phyloP scores from a whole-genome alignment of 1,140 invertebrate species.

The Nasonia longicornis region DNA sequence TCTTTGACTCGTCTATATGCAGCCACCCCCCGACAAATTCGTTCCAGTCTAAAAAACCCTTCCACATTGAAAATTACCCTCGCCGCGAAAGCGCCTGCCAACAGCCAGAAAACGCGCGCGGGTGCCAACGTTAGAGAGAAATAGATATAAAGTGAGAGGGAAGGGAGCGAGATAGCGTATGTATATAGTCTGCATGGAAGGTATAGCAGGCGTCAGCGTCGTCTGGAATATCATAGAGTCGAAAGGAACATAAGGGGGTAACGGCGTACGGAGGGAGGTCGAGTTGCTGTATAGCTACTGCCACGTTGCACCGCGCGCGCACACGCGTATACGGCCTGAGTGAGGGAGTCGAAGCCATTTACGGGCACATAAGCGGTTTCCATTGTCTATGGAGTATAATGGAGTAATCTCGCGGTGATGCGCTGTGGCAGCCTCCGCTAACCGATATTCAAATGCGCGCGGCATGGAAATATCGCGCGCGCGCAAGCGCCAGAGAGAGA shows the following conservation, averaged over 20 bases:
- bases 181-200: neutral
- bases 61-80: neutral
- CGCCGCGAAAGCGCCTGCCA: neutral
- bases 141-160: neutral
- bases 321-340: conserved; percentile 23
- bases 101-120: neutral
- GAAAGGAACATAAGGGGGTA: conserved; percentile 2
- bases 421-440: conserved; percentile 60
- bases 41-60: neutral
- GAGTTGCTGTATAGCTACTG: neutral
- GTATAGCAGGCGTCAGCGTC: neutral
- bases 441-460: conserved; percentile 66
- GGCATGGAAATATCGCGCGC: conserved; percentile 59
- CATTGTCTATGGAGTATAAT: conserved; percentile 68
- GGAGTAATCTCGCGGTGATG: conserved; percentile 69
- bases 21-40: neutral
- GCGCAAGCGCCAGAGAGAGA: conserved; percentile 27
- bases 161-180: neutral
- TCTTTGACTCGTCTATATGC: neutral
- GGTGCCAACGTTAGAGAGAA: neutral
- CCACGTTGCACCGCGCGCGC: neutral
- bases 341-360: conserved; percentile 64
- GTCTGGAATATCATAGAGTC: conserved; percentile 4
- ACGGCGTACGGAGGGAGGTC: conserved; percentile 9
- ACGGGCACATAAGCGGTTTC: conserved; percentile 67